phyloP scores from a whole-genome alignment of 2,113 vertebrate species.

The Pedetes capensis region DNA sequence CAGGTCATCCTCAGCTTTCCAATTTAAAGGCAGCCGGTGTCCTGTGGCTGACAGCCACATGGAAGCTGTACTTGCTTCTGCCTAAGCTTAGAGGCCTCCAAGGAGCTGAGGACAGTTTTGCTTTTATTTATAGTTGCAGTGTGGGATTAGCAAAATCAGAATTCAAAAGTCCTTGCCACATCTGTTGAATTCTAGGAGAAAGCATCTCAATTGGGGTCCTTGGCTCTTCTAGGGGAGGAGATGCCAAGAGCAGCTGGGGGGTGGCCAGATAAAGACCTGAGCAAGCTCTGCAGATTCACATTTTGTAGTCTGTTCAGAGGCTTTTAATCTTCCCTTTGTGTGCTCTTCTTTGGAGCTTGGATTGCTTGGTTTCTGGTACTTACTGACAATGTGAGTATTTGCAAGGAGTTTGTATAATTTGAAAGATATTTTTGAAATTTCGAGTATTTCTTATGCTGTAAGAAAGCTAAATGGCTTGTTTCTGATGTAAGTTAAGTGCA shows the following conservation, averaged over 20 bases:
- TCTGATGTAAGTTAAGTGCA: neutral
- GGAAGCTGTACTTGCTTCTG: neutral
- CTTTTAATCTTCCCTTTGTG: neutral
- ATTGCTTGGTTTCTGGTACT: neutral
- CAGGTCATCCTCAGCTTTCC: neutral
- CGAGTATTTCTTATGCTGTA: neutral
- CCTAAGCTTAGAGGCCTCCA: neutral
- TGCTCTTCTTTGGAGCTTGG: conserved; percentile 33
- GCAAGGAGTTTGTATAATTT: neutral
- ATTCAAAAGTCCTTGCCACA: neutral
- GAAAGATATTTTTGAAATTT: conserved; percentile 13
- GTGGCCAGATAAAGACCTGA: neutral
- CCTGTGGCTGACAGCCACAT: neutral
- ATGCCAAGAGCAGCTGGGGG: neutral
- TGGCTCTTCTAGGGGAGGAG: neutral
- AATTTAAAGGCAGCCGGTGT: neutral
- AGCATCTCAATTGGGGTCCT: neutral
- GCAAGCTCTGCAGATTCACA: neutral
- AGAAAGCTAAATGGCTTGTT: neutral
- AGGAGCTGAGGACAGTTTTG: neutral
- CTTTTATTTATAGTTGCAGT: neutral
- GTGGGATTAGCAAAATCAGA: neutral
- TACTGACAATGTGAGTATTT: neutral
- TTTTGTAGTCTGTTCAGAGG: neutral
- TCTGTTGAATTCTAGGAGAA: neutral